phyloP scores from a whole-genome alignment of 2,113 vertebrate species.

The Noturus placidus region DNA sequence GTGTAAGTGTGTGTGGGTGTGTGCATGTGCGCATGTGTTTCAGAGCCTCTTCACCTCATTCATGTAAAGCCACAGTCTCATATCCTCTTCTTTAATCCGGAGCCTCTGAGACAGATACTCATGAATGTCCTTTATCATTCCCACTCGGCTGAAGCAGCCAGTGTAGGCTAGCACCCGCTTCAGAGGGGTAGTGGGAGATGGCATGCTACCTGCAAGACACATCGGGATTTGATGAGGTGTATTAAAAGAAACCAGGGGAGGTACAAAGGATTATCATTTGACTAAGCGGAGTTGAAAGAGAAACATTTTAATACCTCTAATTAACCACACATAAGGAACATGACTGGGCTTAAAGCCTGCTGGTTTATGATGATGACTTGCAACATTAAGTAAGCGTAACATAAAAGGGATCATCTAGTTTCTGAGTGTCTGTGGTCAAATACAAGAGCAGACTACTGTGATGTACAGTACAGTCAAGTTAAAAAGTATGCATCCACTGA shows the following conservation, averaged over 20 bases:
- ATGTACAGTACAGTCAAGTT: neutral
- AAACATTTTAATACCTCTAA: neutral
- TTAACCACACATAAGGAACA: neutral
- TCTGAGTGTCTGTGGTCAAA: neutral
- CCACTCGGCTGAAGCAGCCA: constrained; percentile 85
- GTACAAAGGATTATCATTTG: neutral
- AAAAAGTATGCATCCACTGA: neutral
- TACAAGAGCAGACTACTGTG: neutral
- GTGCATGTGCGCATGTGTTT: neutral
- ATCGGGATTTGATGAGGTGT: neutral
- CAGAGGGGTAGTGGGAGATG: constrained; percentile 80
- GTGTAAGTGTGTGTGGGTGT: neutral
- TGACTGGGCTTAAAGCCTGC: constrained; percentile 9
- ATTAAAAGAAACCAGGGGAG: neutral
- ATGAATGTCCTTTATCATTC: constrained; percentile 86
- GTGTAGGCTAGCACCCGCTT: constrained; percentile 85
- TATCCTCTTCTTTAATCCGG: constrained; percentile 86
- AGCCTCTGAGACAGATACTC: constrained; percentile 84
- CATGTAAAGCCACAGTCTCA: constrained; percentile 86
- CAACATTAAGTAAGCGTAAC: constrained; percentile 6
- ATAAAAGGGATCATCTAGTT: neutral
- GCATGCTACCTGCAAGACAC: constrained; percentile 76
- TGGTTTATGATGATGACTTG: neutral
- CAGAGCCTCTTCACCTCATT: constrained; percentile 75
- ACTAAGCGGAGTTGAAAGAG: neutral